These are phyloP conservation scores for Parthenolecanium corni DNA, from an alignment of 2,888 invertebrate genomes.

Conservation along the genomic window DNA sequence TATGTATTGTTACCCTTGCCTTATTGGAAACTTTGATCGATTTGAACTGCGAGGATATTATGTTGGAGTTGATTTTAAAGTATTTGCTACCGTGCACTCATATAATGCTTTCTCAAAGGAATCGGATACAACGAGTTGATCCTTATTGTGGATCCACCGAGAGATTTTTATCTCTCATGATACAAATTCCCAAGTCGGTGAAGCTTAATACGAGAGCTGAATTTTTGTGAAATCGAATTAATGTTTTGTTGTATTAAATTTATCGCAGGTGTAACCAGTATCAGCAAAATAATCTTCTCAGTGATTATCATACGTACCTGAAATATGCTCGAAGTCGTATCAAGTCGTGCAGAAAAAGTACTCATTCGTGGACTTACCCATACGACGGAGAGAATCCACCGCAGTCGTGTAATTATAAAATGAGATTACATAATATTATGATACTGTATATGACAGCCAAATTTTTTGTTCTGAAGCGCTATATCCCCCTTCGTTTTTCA, in stretches of 20 bases:
- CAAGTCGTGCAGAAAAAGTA: slow-evolving; percentile 58
- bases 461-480: too few relatives aligned
- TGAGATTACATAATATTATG: too few relatives aligned
- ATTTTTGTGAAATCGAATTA: too few relatives aligned
- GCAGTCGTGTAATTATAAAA: slow-evolving; percentile 31
- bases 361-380: slow-evolving; percentile 62
- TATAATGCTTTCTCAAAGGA: slow-evolving; percentile 66
- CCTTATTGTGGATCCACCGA: slow-evolving; percentile 61
- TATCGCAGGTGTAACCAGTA: neutral
- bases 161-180: slow-evolving; percentile 61
- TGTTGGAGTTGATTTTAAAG: slow-evolving; percentile 80
- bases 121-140: slow-evolving; percentile 57
- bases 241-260: neutral
- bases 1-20: slow-evolving; percentile 77
- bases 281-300: slow-evolving; percentile 52
- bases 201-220: too few relatives aligned
- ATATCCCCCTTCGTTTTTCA: too few relatives aligned
- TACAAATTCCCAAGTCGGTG: slow-evolving; percentile 38
- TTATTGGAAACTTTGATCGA: slow-evolving; percentile 82
- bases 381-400: slow-evolving; percentile 52
- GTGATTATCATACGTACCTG: slow-evolving; percentile 75
- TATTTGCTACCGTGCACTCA: slow-evolving; percentile 71
- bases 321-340: slow-evolving; percentile 73
- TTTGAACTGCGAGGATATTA: slow-evolving; percentile 89
- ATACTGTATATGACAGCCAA: too few relatives aligned